Evolutionary conservation across 2,113 vertebrate species (phyloP).

Genomic region (Sander lucioperca): DNA sequence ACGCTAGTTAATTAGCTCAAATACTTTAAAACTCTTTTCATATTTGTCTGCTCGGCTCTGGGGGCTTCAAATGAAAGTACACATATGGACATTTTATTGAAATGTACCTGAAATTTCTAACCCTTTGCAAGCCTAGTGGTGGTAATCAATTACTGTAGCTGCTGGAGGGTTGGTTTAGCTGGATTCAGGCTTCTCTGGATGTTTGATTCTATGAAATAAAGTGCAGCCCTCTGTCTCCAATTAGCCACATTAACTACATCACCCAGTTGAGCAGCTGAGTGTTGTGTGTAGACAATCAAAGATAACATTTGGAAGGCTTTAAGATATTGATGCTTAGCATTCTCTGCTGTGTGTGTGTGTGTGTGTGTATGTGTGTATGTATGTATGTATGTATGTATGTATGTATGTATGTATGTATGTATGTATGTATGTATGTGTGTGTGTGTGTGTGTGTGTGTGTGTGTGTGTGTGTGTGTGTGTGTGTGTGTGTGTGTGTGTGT

Average conservation of each 20-base stretch:
- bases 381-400: too few species aligned
- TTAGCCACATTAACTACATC: constrained; percentile 51
- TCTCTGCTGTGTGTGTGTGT: neutral
- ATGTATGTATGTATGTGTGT: too few species aligned
- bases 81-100: neutral
- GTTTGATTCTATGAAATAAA: constrained; percentile 38
- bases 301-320: constrained; percentile 35
- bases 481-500: too few species aligned
- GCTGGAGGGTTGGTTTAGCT: constrained; percentile 40
- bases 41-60: neutral
- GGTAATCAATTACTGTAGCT: constrained; percentile 14
- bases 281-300: constrained; percentile 40
- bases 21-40: constrained; percentile 35
- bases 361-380: too few species aligned
- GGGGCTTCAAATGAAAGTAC: neutral
- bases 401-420: too few species aligned
- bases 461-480: too few species aligned
- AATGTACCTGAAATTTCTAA: too few species aligned
- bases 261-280: constrained; percentile 6
- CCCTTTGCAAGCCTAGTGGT: too few species aligned
- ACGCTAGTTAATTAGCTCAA: constrained; percentile 30
- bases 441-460: too few species aligned
- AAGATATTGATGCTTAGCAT: too few species aligned
- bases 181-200: constrained; percentile 14
- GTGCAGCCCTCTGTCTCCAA: constrained; percentile 42